Conservation (phyloP, 2,888 invertebrate species). For the Synergus gifuensis region DNA sequence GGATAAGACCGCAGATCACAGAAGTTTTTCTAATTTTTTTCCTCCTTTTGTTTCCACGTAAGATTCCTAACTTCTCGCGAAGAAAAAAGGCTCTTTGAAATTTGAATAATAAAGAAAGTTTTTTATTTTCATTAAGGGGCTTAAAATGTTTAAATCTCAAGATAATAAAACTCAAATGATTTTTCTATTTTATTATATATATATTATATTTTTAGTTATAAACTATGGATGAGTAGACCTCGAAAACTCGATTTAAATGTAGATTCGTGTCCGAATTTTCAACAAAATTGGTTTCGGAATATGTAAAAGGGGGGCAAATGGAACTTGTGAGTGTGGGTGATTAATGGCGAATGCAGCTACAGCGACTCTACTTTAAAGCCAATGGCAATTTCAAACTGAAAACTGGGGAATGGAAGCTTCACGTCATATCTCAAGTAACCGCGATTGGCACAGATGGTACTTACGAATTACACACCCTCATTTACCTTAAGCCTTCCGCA, state of each 20-base stretch:
- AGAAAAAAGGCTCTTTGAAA: too few species aligned
- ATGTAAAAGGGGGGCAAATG: conserved; percentile 5
- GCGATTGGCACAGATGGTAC: conserved; percentile 71
- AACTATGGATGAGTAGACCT: neutral
- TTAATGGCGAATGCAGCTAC: conserved; percentile 52
- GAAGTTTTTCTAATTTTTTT: conserved; percentile 35
- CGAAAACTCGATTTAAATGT: neutral
- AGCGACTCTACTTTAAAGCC: conserved; percentile 45
- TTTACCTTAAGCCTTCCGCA: neutral
- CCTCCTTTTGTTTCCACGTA: neutral
- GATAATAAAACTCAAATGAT: too few species aligned
- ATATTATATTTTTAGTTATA: neutral
- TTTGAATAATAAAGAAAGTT: too few species aligned
- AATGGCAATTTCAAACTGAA: conserved; percentile 64
- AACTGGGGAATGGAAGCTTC: conserved; percentile 64
- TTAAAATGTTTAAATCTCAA: too few species aligned
- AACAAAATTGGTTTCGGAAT: neutral
- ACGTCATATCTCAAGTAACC: conserved; percentile 60
- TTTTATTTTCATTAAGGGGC: too few species aligned
- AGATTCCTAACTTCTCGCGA: neutral
- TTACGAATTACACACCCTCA: neutral
- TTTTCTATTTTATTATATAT: conserved; percentile 1
- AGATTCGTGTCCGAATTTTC: neutral
- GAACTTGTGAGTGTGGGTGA: conserved; percentile 50
- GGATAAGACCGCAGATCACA: conserved; percentile 48